These are phyloP conservation scores for Drosophila gunungcola DNA, from an alignment of 1,140 invertebrate genomes.

Conservation along the genomic window DNA sequence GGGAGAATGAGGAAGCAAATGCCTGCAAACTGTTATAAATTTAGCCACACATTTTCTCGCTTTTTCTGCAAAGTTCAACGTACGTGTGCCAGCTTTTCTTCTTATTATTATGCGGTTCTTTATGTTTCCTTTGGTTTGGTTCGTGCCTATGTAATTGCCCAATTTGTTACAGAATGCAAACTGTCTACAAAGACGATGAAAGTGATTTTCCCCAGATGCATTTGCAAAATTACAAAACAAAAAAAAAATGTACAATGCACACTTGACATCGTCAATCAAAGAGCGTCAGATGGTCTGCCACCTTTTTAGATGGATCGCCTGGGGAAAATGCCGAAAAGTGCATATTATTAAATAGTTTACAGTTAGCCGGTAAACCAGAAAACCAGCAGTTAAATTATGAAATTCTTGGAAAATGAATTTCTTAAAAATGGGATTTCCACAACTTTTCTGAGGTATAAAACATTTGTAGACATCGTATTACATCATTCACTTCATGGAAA, in stretches of 20 bases:
- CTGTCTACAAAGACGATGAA: slow-evolving; percentile 57
- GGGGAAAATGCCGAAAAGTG: not conserved
- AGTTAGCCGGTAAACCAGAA: not conserved
- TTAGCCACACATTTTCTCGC: slow-evolving; percentile 57
- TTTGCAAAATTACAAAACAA: slow-evolving; percentile 7
- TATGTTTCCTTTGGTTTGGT: slow-evolving; percentile 38
- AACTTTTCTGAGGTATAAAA: not conserved
- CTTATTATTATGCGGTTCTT: slow-evolving; percentile 26
- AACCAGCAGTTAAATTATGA: not conserved
- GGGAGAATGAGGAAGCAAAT: slow-evolving; percentile 76
- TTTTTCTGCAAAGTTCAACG: slow-evolving; percentile 66
- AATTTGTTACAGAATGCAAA: slow-evolving; percentile 61
- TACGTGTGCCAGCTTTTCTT: slow-evolving; percentile 54
- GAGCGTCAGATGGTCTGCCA: slow-evolving; percentile 28
- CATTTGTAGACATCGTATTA: slow-evolving; percentile 3
- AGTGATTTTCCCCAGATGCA: slow-evolving; percentile 57
- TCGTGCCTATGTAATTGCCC: slow-evolving; percentile 63
- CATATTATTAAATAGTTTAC: slow-evolving; percentile 3
- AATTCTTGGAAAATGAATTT: not conserved
- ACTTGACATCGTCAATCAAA: slow-evolving; percentile 80
- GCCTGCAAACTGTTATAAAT: slow-evolving; percentile 71
- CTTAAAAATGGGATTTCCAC: not conserved
- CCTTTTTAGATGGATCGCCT: slow-evolving; percentile 9
- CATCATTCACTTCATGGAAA: not conserved
- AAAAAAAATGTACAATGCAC: slow-evolving; percentile 19